These are phyloP conservation scores for Hyles lineata DNA, from an alignment of 2,888 invertebrate species.

Conservation along the genomic window DNA sequence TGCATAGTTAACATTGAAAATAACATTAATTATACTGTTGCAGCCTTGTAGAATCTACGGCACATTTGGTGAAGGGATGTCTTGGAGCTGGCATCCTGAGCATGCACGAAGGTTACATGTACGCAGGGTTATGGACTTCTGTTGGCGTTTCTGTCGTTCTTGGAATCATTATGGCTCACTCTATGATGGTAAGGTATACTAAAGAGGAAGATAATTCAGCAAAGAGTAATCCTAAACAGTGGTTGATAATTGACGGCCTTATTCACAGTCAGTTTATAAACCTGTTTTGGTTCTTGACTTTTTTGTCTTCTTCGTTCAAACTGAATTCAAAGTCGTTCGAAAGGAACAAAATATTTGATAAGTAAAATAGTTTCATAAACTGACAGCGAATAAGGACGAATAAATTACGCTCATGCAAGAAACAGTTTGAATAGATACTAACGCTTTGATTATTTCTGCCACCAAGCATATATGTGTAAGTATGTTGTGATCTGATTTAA, in stretches of 20 bases:
- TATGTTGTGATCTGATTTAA: no score
- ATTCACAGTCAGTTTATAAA: no score
- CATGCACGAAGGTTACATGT: constrained; percentile 72
- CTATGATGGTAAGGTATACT: constrained; percentile 60
- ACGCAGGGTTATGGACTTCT: constrained; percentile 68
- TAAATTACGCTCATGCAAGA: neutral
- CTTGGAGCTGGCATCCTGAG: constrained; percentile 66
- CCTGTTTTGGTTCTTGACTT: no score
- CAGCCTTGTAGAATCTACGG: constrained; percentile 62
- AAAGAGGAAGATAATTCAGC: neutral
- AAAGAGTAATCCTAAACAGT: neutral
- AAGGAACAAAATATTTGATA: no score
- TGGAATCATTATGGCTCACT: constrained; percentile 55
- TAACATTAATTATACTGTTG: neutral
- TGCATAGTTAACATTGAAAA: no score
- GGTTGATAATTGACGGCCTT: no score
- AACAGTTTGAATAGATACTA: neutral
- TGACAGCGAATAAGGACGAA: no score
- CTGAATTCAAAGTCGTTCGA: no score
- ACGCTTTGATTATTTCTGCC: no score
- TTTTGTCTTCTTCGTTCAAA: no score
- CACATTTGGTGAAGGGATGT: constrained; percentile 67
- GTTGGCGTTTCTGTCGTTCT: constrained; percentile 50
- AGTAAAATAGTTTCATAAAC: no score
- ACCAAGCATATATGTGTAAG: no score